A percentile compares a stretch with the other conserved stretches of the same genome.
Evolutionary conservation across 2,797 vertebrate genomes (phyloP).

Genomic region (Leptoclinus maculatus): DNA sequence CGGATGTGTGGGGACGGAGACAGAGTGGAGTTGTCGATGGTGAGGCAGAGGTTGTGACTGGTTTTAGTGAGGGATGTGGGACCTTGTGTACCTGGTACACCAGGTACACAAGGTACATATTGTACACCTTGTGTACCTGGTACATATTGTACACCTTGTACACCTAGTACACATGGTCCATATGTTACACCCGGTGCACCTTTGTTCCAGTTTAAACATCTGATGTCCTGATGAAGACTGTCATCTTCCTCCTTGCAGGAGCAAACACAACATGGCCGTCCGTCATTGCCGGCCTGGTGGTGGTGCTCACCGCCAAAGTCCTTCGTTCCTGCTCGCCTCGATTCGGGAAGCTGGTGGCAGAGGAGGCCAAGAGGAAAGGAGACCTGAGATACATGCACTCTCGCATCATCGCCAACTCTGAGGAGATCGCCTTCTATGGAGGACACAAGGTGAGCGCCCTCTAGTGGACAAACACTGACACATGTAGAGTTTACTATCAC

Average conservation of each 20-base stretch:
- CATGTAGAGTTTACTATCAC: no score
- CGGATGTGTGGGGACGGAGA: no score
- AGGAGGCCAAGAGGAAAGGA: slow-evolving; percentile 90
- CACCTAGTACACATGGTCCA: no score
- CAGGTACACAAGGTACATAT: no score
- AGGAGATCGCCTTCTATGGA: slow-evolving; percentile 94
- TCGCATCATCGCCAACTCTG: slow-evolving; percentile 91
- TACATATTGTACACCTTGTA: no score
- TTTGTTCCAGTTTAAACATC: background rate
- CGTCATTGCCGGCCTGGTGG: slow-evolving; percentile 88
- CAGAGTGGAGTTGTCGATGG: no score
- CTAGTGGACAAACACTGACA: background rate
- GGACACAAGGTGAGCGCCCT: slow-evolving; percentile 87
- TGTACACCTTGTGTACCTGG: no score
- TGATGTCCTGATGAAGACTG: background rate
- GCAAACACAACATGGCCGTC: slow-evolving; percentile 89
- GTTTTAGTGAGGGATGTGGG: no score
- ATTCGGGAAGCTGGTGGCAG: slow-evolving; percentile 90
- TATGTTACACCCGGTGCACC: no score
- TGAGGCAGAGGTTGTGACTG: no score
- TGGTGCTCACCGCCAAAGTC: slow-evolving; percentile 88
- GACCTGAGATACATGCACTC: slow-evolving; percentile 92
- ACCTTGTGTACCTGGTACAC: no score
- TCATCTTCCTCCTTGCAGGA: slow-evolving; percentile 55
- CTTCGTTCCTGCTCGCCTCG: slow-evolving; percentile 88